phyloP scores from a whole-genome alignment of 2,113 vertebrate species.

The Myotis lucifugus region DNA sequence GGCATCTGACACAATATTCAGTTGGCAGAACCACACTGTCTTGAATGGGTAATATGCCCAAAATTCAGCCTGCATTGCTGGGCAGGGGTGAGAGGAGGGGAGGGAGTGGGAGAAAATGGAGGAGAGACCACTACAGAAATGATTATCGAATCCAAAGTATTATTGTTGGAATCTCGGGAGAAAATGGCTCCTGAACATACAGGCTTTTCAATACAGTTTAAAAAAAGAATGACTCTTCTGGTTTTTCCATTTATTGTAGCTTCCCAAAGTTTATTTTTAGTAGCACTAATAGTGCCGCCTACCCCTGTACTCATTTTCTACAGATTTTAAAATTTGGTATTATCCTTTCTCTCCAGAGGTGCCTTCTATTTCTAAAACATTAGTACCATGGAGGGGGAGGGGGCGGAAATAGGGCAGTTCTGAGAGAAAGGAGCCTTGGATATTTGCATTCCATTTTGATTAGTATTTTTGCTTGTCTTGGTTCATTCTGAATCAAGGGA shows the following conservation, averaged over 20 bases:
- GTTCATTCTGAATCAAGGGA: conserved; percentile 28
- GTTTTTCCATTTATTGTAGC: conserved; percentile 42
- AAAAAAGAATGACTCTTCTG: conserved; percentile 63
- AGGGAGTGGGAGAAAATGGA: background rate
- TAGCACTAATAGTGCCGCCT: conserved; percentile 29
- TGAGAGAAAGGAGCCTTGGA: conserved; percentile 30
- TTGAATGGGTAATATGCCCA: background rate
- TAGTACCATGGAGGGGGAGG: conserved; percentile 42
- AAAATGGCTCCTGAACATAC: conserved; percentile 58
- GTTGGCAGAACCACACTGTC: background rate
- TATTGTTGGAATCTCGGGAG: conserved; percentile 66
- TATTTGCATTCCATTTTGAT: conserved; percentile 59
- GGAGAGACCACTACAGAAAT: background rate
- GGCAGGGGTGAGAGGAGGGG: background rate
- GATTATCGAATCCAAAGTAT: conserved; percentile 60
- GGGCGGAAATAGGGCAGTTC: conserved; percentile 56
- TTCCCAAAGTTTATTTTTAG: conserved; percentile 74
- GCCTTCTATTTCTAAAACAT: conserved; percentile 67
- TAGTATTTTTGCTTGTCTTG: conserved; percentile 48
- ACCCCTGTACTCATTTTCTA: conserved; percentile 73
- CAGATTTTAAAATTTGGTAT: conserved; percentile 67
- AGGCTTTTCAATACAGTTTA: conserved; percentile 55
- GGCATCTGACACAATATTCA: background rate
- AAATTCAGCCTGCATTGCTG: background rate
- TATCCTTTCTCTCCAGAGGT: conserved; percentile 66